Conservation (phyloP, 2,797 vertebrate genomes). For the Etheostoma nigrum region DNA sequence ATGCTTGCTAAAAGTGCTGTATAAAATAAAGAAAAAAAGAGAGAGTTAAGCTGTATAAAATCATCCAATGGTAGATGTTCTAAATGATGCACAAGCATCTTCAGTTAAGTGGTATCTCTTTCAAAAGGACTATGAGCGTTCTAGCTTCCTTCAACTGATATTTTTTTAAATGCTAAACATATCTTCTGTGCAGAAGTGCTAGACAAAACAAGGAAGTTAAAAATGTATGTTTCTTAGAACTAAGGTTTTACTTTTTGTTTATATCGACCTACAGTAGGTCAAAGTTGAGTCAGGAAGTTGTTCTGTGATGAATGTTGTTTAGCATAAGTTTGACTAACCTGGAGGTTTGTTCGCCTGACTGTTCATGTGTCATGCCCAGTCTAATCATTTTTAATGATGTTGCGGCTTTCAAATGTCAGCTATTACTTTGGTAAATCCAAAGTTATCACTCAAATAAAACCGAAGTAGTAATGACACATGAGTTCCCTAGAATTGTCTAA, state of each 20-base stretch:
- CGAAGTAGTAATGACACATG: not conserved
- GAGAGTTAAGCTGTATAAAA: not conserved
- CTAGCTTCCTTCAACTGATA: not conserved
- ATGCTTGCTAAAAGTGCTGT: conserved; percentile 19
- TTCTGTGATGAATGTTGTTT: not conserved
- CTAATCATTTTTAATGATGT: not conserved
- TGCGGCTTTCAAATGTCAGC: not conserved
- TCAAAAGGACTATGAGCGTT: not conserved
- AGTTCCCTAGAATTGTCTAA: not conserved
- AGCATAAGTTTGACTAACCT: not conserved
- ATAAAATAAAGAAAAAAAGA: not conserved
- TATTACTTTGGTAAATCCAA: not conserved
- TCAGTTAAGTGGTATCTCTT: not conserved
- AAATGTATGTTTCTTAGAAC: not conserved
- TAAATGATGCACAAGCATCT: not conserved
- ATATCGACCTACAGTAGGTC: not conserved
- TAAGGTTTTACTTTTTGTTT: not conserved
- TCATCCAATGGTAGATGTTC: not conserved
- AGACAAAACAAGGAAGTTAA: not conserved
- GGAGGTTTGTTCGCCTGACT: not conserved
- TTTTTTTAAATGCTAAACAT: not conserved
- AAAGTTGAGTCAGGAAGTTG: not conserved
- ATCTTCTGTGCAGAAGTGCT: not conserved
- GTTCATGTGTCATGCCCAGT: not conserved
- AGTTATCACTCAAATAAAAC: not conserved